These are phyloP conservation scores for Synanthedon vespiformis DNA, from an alignment of 2,888 invertebrate genomes.

Conservation along the genomic window DNA sequence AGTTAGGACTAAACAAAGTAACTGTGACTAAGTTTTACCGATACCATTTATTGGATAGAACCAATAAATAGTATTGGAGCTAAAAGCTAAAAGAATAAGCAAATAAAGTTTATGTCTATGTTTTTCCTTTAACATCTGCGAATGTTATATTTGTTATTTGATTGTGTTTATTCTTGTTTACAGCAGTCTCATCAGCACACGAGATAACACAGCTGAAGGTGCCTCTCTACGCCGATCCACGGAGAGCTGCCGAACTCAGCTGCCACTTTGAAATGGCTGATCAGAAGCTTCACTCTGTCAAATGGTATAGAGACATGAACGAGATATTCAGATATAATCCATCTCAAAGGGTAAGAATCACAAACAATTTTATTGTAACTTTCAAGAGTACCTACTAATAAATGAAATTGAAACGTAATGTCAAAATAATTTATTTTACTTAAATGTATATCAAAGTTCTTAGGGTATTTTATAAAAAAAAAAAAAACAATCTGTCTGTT, in stretches of 20 bases:
- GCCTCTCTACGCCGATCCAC: constrained; percentile 57
- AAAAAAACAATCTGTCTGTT: no score
- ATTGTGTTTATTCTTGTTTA: constrained; percentile 9
- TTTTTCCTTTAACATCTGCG: no score
- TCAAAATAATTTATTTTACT: no score
- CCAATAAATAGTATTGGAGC: no score
- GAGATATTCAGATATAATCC: constrained; percentile 64
- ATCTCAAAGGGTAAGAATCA: constrained; percentile 37
- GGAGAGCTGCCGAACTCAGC: constrained; percentile 60
- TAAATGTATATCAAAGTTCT: no score
- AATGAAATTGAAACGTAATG: no score
- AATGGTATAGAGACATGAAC: constrained; percentile 60
- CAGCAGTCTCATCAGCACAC: constrained; percentile 57
- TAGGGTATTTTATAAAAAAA: no score
- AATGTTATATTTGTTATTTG: background rate
- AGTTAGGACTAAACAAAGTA: no score
- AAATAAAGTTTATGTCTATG: no score
- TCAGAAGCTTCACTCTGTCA: constrained; percentile 58
- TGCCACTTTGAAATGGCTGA: constrained; percentile 62
- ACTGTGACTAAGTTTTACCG: no score
- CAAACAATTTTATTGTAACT: background rate
- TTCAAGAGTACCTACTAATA: background rate
- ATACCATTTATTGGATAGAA: no score
- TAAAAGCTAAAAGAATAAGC: no score
- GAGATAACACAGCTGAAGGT: constrained; percentile 59